Evolutionary conservation across 2,888 invertebrate genomes (phyloP).

Genomic region (Heliconius erato): DNA sequence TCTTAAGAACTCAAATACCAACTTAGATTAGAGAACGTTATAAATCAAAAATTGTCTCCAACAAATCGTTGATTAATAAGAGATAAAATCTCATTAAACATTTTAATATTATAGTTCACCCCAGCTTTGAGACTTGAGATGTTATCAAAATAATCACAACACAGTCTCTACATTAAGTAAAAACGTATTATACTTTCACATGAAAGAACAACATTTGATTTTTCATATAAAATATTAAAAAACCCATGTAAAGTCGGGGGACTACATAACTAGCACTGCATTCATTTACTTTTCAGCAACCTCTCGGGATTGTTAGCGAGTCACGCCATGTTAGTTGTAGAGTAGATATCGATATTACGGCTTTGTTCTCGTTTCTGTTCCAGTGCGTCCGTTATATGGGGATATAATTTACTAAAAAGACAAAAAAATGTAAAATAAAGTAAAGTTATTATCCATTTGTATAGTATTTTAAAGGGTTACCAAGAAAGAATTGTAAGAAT

Average conservation of each 20-base stretch:
- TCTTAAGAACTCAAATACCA: no score
- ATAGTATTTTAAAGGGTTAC: conserved; percentile 10
- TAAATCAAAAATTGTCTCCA: no score
- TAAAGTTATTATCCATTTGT: conserved; percentile 2
- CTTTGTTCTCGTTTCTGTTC: conserved; percentile 22
- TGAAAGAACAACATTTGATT: neutral
- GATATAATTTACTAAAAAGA: conserved; percentile 13
- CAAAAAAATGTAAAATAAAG: neutral
- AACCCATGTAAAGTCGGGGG: neutral
- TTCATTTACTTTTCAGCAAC: conserved; percentile 10
- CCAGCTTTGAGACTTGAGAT: neutral
- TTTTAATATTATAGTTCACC: neutral
- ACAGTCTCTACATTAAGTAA: neutral
- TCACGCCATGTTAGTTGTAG: neutral
- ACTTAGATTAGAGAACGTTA: no score
- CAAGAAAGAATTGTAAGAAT: neutral
- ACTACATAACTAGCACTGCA: conserved; percentile 6
- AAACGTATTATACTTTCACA: neutral
- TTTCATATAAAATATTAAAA: conserved; percentile 11
- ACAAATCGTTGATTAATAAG: neutral
- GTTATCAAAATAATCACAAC: neutral
- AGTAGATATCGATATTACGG: conserved; percentile 17
- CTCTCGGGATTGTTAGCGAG: neutral
- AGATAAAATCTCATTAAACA: neutral
- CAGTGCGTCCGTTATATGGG: conserved; percentile 1